These are phyloP conservation scores for Collichthys lucidus DNA, from an alignment of 2,113 vertebrate genomes.

Conservation along the genomic window DNA sequence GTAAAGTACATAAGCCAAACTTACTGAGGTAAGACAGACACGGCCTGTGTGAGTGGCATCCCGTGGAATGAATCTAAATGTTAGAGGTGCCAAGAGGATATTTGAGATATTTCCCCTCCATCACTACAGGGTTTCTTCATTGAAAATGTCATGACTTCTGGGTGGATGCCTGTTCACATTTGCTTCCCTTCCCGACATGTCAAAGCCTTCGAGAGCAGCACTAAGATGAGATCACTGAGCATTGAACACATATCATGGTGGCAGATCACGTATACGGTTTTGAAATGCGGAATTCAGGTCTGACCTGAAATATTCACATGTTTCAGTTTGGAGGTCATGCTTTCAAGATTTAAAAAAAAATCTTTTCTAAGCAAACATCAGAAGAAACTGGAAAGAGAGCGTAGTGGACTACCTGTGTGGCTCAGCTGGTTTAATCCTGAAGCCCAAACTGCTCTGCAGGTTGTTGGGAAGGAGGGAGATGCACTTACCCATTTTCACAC, in stretches of 20 bases:
- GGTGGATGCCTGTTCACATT: constrained; percentile 37
- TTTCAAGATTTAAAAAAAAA: not conserved
- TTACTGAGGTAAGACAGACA: not conserved
- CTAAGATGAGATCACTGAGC: constrained; percentile 55
- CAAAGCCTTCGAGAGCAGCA: constrained; percentile 42
- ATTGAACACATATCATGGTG: constrained; percentile 18
- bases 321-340: not conserved
- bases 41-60: not conserved
- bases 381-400: not conserved
- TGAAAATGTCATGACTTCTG: constrained; percentile 55
- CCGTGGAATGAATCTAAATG: not conserved
- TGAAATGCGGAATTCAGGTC: constrained; percentile 12
- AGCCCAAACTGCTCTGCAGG: constrained; percentile 35
- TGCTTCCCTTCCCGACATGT: constrained; percentile 33
- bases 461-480: not conserved
- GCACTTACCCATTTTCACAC: not conserved
- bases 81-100: constrained; percentile 19
- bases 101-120: constrained; percentile 7
- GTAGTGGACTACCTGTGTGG: not conserved
- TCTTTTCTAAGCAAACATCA: not conserved
- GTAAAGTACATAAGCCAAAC: not conserved
- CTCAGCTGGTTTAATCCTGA: constrained; percentile 39
- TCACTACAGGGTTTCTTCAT: constrained; percentile 29
- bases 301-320: not conserved
- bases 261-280: not conserved